Base-by-base conservation (phyloP, 2,797 vertebrate genomes). In the Synanceia verrucosa region DNA sequence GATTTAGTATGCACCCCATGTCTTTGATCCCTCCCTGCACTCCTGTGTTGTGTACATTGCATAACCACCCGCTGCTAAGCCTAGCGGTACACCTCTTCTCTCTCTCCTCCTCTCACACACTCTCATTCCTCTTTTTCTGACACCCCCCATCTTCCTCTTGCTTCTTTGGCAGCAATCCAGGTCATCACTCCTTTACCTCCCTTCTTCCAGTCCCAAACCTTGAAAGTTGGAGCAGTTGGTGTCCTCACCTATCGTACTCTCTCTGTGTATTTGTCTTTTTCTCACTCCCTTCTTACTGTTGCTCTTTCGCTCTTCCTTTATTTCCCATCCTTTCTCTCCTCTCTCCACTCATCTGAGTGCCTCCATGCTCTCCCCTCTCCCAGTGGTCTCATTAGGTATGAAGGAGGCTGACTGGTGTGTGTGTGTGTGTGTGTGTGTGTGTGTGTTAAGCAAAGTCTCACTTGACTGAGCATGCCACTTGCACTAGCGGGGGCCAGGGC, bases 381-480 rank as follows among this genome's bases (percentile, higher is more conserved):
- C 90, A 82, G 84, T 76, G 84, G 88, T 91, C 91, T 93, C 90
- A 90, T 92, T 92, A 93, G 78, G 73, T 73, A 43, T 80, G 78
- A 86, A 85, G 89, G 72, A 84, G 79, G 78, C 79, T 86, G 86
- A 70, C 70, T 85, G 82, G n/a, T 46, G 16, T 84, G 37, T 73
- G 29, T 57, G 52, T 66, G 70, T 73, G 60, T 46, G 60, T n/a
- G n/a, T n/a, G n/a, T n/a, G n/a, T n/a, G n/a, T n/a, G n/a, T n/a
- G n/a, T 83, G 80, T 90, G 80, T 81, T 79, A 78, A 83, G 79
- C 87, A 86, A 80, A 89, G 89, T 91, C 86, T 89, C 90, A 89
- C 84, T 93, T 90, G 89, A 90, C 89, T 91, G 88, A 92, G 88
- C 90, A 79, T 86, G 88, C 90, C 88, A 88, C 88, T 89, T 81